Percentiles rank a stretch among this genome's conserved stretches.
Conservation (phyloP, 1,140 invertebrate genomes). For the Rhagoletis pomonella region DNA sequence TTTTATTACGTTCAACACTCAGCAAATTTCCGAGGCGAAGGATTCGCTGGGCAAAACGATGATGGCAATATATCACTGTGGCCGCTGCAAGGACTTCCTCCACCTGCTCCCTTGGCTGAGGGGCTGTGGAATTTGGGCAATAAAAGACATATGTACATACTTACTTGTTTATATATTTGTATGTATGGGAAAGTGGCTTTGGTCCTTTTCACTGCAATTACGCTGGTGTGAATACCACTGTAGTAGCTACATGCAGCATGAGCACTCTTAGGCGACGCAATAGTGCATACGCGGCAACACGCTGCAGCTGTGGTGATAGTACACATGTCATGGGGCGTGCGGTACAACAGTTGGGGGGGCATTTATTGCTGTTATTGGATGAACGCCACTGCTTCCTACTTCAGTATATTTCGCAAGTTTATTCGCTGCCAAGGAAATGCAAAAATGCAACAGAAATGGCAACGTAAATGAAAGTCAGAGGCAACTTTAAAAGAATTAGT, state of each 20-base stretch:
- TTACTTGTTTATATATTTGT: not conserved
- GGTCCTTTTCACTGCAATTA: too few relatives aligned
- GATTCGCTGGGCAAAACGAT: slow-evolving; percentile 52
- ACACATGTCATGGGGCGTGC: too few relatives aligned
- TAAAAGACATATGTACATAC: slow-evolving; percentile 19
- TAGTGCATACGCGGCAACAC: slow-evolving; percentile 8
- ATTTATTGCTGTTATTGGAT: too few relatives aligned
- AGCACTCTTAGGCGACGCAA: slow-evolving; percentile 10
- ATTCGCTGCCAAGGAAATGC: too few relatives aligned
- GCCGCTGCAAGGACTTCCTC: slow-evolving; percentile 12
- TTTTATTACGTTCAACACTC: slow-evolving; percentile 59
- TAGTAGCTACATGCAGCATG: slow-evolving; percentile 3
- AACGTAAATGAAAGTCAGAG: too few relatives aligned
- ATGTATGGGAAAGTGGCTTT: not conserved
- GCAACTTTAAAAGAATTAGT: too few relatives aligned
- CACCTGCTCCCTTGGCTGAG: not conserved
- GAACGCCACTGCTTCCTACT: too few relatives aligned
- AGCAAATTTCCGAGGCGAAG: slow-evolving; percentile 53
- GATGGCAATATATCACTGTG: slow-evolving; percentile 56
- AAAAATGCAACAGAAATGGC: too few relatives aligned
- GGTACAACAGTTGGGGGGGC: not conserved
- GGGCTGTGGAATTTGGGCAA: slow-evolving; percentile 12
- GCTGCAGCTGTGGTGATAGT: not conserved
- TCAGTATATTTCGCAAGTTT: too few relatives aligned
- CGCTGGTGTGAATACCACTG: not conserved